These are phyloP conservation scores for Panthera uncia DNA, from an alignment of 2,113 vertebrate species.

Conservation along the genomic window DNA sequence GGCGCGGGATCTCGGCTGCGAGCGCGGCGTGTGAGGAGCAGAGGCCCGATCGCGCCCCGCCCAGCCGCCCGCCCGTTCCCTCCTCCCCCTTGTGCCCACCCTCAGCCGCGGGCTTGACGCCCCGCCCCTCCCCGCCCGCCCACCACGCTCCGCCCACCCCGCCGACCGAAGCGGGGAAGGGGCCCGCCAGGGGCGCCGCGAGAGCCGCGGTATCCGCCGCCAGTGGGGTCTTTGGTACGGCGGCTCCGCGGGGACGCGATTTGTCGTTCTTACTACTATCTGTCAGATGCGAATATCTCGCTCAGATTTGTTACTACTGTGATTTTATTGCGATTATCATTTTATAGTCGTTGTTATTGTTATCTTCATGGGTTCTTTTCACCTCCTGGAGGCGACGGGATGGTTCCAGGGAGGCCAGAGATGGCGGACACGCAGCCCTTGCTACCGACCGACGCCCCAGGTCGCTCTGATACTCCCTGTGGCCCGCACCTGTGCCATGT, in stretches of 20 bases:
- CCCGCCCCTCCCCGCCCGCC: background rate
- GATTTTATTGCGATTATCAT: background rate
- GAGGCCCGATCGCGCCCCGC: slow-evolving; percentile 66
- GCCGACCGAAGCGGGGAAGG: background rate
- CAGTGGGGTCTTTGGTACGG: rapidly evolving
- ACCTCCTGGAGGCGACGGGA: background rate
- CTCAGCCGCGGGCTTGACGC: background rate
- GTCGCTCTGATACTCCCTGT: background rate
- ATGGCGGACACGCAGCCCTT: background rate
- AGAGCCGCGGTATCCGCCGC: rapidly evolving
- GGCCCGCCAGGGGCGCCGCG: background rate
- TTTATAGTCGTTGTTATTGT: background rate
- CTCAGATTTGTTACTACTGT: background rate
- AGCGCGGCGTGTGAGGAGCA: background rate
- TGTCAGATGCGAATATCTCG: background rate
- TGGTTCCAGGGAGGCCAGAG: background rate
- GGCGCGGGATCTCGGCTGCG: background rate
- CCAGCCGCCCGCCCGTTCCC: slow-evolving; percentile 22
- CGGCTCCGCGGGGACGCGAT: no score
- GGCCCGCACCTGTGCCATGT: background rate
- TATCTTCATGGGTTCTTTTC: background rate
- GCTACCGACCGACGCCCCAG: rapidly evolving
- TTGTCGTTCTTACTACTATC: background rate
- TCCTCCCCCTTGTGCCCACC: background rate
- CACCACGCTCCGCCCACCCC: background rate